Conservation (phyloP, 2,113 vertebrate species). For the Taxidea taxus region DNA sequence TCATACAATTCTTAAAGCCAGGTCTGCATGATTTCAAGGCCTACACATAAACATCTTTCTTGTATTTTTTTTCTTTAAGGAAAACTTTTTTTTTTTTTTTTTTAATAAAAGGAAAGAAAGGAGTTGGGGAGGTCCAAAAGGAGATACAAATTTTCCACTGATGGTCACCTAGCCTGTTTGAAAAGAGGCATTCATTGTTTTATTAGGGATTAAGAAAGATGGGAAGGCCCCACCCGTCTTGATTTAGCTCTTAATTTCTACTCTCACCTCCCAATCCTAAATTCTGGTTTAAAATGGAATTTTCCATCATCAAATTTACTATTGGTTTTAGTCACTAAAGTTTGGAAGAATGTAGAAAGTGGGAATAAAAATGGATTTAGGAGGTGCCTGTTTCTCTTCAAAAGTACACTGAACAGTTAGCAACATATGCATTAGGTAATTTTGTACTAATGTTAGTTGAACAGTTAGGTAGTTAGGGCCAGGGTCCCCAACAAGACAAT, state of each 20-base stretch:
- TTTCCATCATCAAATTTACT: not conserved
- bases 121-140: not conserved
- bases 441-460: not conserved
- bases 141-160: not conserved
- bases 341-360: not conserved
- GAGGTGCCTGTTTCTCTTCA: not conserved
- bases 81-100: not conserved
- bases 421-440: not conserved
- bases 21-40: not conserved
- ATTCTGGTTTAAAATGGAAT: not conserved
- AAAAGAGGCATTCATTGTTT: not conserved
- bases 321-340: not conserved
- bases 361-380: not conserved
- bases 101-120: not conserved
- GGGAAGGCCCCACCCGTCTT: rapidly evolving
- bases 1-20: not conserved
- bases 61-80: not conserved
- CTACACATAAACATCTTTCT: not conserved
- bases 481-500: not conserved
- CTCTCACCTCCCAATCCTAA: not conserved
- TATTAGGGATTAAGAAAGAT: not conserved
- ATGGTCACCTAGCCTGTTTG: not conserved
- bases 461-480: not conserved
- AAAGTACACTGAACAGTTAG: not conserved
- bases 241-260: not conserved